Evolutionary conservation across 2,888 invertebrate species (phyloP), one percentile per base, ranked within the genome.

Genomic region (Enchytraeus crypticus): DNA sequence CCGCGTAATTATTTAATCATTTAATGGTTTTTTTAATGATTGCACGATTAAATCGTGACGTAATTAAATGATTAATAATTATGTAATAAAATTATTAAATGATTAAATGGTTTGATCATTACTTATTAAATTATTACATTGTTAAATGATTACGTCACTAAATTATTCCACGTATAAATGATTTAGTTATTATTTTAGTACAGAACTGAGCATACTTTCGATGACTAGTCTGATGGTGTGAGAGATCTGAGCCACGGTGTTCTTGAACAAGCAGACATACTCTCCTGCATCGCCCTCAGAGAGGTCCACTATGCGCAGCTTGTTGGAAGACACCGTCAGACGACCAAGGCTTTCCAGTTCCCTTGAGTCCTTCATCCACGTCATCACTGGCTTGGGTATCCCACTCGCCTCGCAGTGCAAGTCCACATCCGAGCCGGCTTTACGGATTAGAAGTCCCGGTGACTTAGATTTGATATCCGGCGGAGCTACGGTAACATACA

Each of bases 341-440:
- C 53, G 55, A 64, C 56, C 23, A 53, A 45, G 21, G 62, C 47
- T 30, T 58, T 57, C 29, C 64, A 69, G 62, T 21, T 63, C 65
- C 55, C 61, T 64, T 11, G 53, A 62, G 58, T 70, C 91, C 82
- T 92, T 95, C 83, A 89, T 91, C 96, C 96, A 96, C 69, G 91
- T 84, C 74, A 95, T 90, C 81, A 90, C 90, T 64, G 96, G 96
- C 71, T 90, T 88, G 68, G 96, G 96, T 58, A 92, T 79, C 73
- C 93, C 95, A 81, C 90, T 90, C 66, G 93, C 95, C 81, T 92
- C 90, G 82, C 96, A 96, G 84, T 89, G 92, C 80, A 96, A 87
- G 79, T 92, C 91, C 79, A 93, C 90, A 73, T 90, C 90, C 82
- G 93, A 92, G 74, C 93, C 93, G 83, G 60, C 64, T 34, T 68